Conservation (phyloP, 2,113 vertebrate genomes). For the Sturnira hondurensis region DNA sequence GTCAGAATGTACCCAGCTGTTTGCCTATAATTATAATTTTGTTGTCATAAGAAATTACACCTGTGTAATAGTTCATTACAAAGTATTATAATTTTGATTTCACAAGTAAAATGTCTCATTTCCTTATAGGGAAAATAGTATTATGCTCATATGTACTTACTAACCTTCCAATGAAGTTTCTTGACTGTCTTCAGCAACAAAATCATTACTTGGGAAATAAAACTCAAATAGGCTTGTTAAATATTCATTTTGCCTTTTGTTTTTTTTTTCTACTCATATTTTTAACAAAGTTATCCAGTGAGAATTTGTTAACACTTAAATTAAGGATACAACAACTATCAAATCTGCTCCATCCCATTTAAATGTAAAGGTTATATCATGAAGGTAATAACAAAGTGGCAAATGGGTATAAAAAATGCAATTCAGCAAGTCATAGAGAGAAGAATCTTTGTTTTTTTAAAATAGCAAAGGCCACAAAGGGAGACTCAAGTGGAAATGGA, state of each 20-base stretch:
- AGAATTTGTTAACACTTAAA: background rate
- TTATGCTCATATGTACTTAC: background rate
- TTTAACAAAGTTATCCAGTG: background rate
- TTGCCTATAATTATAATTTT: conserved; percentile 45
- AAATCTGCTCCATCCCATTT: background rate
- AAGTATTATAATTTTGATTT: conserved; percentile 47
- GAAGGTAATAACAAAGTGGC: background rate
- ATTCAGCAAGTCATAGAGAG: background rate
- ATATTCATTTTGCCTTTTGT: conserved; percentile 21
- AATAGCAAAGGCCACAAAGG: background rate
- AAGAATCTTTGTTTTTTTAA: background rate
- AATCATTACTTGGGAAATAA: conserved; percentile 29
- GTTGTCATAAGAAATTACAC: conserved; percentile 47
- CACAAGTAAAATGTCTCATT: conserved; percentile 25
- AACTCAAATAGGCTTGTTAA: conserved; percentile 36
- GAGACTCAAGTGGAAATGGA: background rate
- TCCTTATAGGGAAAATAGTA: background rate
- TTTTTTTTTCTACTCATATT: background rate
- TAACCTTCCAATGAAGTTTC: conserved; percentile 14
- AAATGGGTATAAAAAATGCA: background rate
- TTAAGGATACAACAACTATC: background rate
- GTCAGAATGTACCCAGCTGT: conserved; percentile 15
- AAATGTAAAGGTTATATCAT: background rate
- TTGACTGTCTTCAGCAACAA: background rate
- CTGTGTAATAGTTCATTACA: conserved; percentile 46